Evolutionary conservation across 2,797 vertebrate species (phyloP), one percentile per base, ranked within the genome.

Genomic region (Danio jaintianensis): DNA sequence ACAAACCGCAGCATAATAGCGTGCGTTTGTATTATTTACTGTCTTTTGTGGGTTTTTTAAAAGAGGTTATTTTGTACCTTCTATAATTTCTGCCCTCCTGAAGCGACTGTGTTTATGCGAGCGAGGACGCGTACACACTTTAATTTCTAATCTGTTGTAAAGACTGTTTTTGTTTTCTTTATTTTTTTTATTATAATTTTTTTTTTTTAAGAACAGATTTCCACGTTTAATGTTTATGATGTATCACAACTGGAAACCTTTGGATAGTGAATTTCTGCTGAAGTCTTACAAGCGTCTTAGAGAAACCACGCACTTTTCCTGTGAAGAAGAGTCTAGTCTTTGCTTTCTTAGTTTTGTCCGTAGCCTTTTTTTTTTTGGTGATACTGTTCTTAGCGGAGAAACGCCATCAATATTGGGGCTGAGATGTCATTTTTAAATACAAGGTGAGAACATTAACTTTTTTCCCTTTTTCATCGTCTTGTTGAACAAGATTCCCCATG

Each of bases 221-320:
- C 56, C 43, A 69, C 90, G 64, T 85, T 84, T 71, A 64, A 63
- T 13, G 18, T 78, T n/a, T 75, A 38, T 52, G 16, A 75, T 82
- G 81, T 75, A 70, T 88, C 47, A 55, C 68, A 91, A 92, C 92
- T 93, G 89, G 91, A 93, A 93, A 82, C 78, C 87, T 84, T 90
- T 75, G 79, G 71, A 88, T 78, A 69, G 88, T 85, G 79, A 87
- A 82, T 4, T n/a, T 69, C 42, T 48, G 66, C 52, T 58, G n/a
- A 69, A 61, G 48, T 80, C 43, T 45, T 43, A 50, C 4, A 0
- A 45, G 40, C 16, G 0, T 73, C 56, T 71, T 55, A 55, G 13
- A 47, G n/a, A 42, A 55, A 15, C 58, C 15, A 12, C 1, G 4
- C 22, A 15, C 42, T 12, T 78, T 75, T 48, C 42, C 64, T 75